phyloP scores from a whole-genome alignment of 2,888 invertebrate species.

The Amphipoea lucens region DNA sequence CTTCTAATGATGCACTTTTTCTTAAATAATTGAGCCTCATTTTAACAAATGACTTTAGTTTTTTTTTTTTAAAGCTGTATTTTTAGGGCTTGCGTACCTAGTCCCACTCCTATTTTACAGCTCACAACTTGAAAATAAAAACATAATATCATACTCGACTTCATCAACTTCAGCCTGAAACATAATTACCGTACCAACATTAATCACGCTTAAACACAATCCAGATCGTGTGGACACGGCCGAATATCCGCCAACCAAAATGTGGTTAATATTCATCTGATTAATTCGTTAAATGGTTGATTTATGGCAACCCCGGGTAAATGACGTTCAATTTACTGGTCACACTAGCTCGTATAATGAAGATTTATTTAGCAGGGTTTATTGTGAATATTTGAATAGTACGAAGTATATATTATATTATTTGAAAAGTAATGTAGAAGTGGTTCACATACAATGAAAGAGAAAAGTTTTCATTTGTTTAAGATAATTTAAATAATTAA shows the following conservation, averaged over 20 bases:
- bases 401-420: too few species aligned
- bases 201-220: constrained; percentile 59
- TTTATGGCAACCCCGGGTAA: constrained; percentile 60
- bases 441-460: background rate
- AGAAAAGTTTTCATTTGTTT: background rate
- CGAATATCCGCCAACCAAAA: constrained; percentile 58
- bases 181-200: constrained; percentile 56
- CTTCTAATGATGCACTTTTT: too few species aligned
- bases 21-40: too few species aligned
- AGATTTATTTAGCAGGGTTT: constrained; percentile 45
- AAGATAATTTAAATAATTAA: too few species aligned
- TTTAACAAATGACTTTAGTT: too few species aligned
- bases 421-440: background rate
- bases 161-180: constrained; percentile 16
- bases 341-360: constrained; percentile 54
- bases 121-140: background rate
- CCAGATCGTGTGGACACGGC: constrained; percentile 49
- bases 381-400: constrained; percentile 12
- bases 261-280: constrained; percentile 69
- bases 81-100: too few species aligned
- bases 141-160: background rate
- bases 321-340: constrained; percentile 63
- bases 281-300: constrained; percentile 70
- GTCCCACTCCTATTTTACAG: background rate
- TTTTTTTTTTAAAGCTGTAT: too few species aligned